phyloP scores from a whole-genome alignment of 2,888 invertebrate genomes.

The Doris montereyensis region DNA sequence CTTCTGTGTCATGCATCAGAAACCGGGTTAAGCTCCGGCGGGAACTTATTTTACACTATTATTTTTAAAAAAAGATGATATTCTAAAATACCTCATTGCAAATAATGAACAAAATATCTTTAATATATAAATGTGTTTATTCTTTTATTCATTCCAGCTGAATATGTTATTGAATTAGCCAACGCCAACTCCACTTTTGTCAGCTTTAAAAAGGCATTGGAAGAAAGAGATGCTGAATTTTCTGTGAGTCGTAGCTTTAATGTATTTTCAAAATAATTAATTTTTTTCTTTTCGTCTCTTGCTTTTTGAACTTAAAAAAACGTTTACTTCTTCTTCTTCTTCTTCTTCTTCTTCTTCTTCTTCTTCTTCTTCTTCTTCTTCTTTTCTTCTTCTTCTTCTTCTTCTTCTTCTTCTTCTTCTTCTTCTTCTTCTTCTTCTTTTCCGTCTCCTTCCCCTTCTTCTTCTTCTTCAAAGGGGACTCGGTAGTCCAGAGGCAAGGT shows the following conservation, averaged over 20 bases:
- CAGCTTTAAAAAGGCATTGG: constrained; percentile 87
- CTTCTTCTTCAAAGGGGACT: too few relatives aligned
- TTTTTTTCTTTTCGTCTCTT: too few relatives aligned
- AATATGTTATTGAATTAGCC: constrained; percentile 96
- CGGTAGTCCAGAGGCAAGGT: too few relatives aligned
- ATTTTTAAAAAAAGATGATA: too few relatives aligned
- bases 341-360: not conserved
- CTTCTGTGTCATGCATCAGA: too few relatives aligned
- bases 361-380: not conserved
- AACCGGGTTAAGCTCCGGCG: too few relatives aligned
- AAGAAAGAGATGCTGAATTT: constrained; percentile 95
- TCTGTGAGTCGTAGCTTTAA: constrained; percentile 77
- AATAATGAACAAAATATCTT: too few relatives aligned
- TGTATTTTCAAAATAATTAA: too few relatives aligned
- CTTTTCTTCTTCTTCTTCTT: not conserved
- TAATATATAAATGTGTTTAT: not conserved
- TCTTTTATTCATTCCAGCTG: constrained; percentile 80
- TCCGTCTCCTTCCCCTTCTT: too few relatives aligned
- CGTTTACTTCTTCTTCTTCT: not conserved
- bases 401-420: not conserved
- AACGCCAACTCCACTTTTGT: constrained; percentile 89
- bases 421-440: too few relatives aligned
- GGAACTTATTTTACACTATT: too few relatives aligned
- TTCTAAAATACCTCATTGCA: too few relatives aligned
- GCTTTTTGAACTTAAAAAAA: not conserved